Evolutionary conservation across 2,113 vertebrate genomes (phyloP).

Genomic region (Pseudopodoces humilis): DNA sequence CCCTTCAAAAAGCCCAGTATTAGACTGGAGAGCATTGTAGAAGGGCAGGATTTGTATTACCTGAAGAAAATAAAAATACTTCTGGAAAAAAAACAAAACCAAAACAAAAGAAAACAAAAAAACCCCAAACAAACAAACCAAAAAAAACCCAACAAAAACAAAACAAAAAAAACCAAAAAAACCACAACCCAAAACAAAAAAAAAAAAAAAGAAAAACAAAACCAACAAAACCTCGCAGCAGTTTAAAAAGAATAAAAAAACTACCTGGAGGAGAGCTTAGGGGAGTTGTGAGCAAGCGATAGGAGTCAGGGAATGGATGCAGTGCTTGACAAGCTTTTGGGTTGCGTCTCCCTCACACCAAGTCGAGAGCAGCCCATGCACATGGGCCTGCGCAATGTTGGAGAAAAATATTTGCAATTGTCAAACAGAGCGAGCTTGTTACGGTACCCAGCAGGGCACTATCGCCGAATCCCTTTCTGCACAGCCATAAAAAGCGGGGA

Average conservation of each 20-base stretch:
- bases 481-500: background rate
- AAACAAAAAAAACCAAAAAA: too few relatives aligned
- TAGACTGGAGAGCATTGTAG: background rate
- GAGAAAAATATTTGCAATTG: background rate
- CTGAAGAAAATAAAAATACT: background rate
- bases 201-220: too few relatives aligned
- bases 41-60: background rate
- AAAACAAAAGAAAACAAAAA: background rate
- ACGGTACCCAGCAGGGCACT: background rate
- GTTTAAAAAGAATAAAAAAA: background rate
- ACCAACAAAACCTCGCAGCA: background rate
- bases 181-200: too few relatives aligned
- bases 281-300: background rate
- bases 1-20: background rate
- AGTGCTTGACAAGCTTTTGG: background rate
- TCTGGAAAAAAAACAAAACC: background rate
- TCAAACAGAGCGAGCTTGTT: background rate
- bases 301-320: background rate
- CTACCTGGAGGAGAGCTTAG: background rate
- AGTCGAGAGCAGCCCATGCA: background rate
- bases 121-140: background rate
- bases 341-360: background rate
- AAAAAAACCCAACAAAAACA: too few relatives aligned
- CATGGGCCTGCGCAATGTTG: background rate
- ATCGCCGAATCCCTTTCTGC: background rate